Conservation (phyloP, 2,113 vertebrate genomes). For the Mellivora capensis region DNA sequence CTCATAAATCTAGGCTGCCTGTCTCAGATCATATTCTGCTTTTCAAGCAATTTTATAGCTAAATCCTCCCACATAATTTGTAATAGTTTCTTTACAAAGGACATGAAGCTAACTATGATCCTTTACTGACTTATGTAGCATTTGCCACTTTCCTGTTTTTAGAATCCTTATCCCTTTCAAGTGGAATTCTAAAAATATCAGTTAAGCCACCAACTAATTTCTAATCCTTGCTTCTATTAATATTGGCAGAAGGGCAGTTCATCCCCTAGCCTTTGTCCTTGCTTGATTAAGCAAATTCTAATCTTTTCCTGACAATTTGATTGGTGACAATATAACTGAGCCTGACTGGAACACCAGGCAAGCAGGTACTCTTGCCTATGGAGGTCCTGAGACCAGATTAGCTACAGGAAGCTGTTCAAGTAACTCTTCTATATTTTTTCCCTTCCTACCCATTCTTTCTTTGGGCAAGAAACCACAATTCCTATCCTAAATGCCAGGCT, state of each 20-base stretch:
- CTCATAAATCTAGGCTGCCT: conserved; percentile 66
- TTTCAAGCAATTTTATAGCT: conserved; percentile 79
- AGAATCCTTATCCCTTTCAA: conserved; percentile 79
- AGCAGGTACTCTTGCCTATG: not conserved
- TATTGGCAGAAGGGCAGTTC: conserved; percentile 52
- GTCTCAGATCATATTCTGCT: conserved; percentile 79
- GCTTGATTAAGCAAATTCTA: conserved; percentile 40
- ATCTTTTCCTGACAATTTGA: conserved; percentile 42
- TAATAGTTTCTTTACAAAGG: conserved; percentile 73
- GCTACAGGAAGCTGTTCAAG: not conserved
- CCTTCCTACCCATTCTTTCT: not conserved
- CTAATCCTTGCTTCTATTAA: conserved; percentile 79
- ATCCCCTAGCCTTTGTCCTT: conserved; percentile 57
- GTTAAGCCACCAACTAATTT: conserved; percentile 82
- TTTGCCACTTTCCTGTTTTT: conserved; percentile 68
- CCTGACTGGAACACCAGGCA: not conserved
- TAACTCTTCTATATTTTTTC: rapidly evolving
- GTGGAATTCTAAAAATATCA: conserved; percentile 82
- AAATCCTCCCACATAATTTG: conserved; percentile 74
- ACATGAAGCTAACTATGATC: conserved; percentile 76
- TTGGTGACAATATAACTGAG: not conserved
- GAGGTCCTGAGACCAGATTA: not conserved
- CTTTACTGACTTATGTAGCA: conserved; percentile 52
- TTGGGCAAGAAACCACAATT: not conserved
- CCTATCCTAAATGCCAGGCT: not conserved